A percentile compares a stretch with the other conserved stretches of the same genome.
phyloP scores from a whole-genome alignment of 2,888 invertebrate species.

The Amphipoea lucens region DNA sequence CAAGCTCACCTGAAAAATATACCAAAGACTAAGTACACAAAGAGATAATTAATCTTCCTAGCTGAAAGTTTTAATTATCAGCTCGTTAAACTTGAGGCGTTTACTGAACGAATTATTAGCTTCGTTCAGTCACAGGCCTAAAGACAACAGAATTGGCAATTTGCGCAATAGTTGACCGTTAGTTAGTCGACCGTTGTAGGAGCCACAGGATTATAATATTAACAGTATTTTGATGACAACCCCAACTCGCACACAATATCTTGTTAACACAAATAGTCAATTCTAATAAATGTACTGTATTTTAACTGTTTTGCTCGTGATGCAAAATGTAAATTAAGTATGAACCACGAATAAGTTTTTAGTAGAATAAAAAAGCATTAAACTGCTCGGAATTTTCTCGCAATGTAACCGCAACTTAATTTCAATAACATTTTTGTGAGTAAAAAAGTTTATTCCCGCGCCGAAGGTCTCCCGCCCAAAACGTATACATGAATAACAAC shows the following conservation, averaged over 20 bases:
- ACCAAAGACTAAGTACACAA: slow-evolving; percentile 20
- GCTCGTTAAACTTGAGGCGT: slow-evolving; percentile 41
- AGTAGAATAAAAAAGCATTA: not conserved
- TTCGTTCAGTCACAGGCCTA: slow-evolving; percentile 23
- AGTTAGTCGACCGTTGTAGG: slow-evolving; percentile 17
- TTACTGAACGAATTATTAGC: slow-evolving; percentile 40
- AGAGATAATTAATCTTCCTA: slow-evolving; percentile 43
- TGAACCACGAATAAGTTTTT: not conserved
- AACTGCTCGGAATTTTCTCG: not conserved
- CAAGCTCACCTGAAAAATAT: slow-evolving; percentile 25
- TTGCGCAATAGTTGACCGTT: slow-evolving; percentile 38
- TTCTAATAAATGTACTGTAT: not conserved
- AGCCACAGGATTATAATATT: slow-evolving; percentile 35
- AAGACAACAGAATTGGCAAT: slow-evolving; percentile 39
- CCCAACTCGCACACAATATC: slow-evolving; percentile 17
- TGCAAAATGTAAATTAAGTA: slow-evolving; percentile 1
- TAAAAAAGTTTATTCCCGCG: slow-evolving; percentile 10
- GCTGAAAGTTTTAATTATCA: slow-evolving; percentile 58
- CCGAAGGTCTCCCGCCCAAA: not conserved
- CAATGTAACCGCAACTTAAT: slow-evolving; percentile 3
- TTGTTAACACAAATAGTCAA: not conserved
- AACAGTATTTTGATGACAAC: slow-evolving; percentile 22
- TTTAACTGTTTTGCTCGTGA: not conserved
- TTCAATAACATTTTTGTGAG: slow-evolving; percentile 3
- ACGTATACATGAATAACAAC: slow-evolving; percentile 47